These are phyloP conservation scores for Ahaetulla prasina DNA, from an alignment of 2,113 vertebrate species.

Conservation along the genomic window DNA sequence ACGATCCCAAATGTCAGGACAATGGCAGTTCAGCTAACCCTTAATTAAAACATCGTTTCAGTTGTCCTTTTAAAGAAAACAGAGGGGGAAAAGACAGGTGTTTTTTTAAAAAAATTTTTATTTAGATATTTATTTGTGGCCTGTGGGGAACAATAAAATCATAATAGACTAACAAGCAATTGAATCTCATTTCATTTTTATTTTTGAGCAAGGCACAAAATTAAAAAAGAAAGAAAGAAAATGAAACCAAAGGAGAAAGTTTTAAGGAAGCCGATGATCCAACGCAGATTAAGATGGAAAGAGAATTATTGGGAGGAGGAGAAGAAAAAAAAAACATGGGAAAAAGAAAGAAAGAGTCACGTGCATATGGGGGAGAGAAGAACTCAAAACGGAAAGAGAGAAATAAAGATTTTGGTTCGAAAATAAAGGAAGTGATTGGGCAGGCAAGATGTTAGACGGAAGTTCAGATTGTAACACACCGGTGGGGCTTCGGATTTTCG, in stretches of 20 bases:
- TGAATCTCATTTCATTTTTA: slow-evolving; percentile 47
- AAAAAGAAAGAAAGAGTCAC: slow-evolving; percentile 43
- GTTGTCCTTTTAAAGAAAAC: slow-evolving; percentile 70
- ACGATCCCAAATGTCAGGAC: slow-evolving; percentile 13
- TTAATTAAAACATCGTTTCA: slow-evolving; percentile 83
- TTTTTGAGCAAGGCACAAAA: slow-evolving; percentile 38
- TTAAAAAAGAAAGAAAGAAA: not conserved
- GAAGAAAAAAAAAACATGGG: not conserved
- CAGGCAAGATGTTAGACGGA: slow-evolving; percentile 76
- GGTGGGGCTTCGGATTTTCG: slow-evolving; percentile 75
- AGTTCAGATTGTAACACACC: slow-evolving; percentile 84
- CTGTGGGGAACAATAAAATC: slow-evolving; percentile 22
- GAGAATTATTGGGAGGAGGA: slow-evolving; percentile 37
- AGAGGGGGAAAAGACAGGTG: slow-evolving; percentile 50
- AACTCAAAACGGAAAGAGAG: slow-evolving; percentile 57
- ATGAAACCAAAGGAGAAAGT: not conserved
- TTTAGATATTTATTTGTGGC: slow-evolving; percentile 40
- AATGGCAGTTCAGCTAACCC: slow-evolving; percentile 76
- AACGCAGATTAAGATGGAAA: slow-evolving; percentile 62
- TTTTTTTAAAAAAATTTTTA: not conserved
- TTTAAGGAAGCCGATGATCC: slow-evolving; percentile 50
- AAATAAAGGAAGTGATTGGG: slow-evolving; percentile 71
- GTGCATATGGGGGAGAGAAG: slow-evolving; percentile 41
- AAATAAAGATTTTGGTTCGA: slow-evolving; percentile 23
- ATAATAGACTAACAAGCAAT: slow-evolving; percentile 64